Evolutionary conservation across 2,888 invertebrate genomes (phyloP), one percentile per base, ranked within the genome.

Genomic region (Hermodice carunculata): DNA sequence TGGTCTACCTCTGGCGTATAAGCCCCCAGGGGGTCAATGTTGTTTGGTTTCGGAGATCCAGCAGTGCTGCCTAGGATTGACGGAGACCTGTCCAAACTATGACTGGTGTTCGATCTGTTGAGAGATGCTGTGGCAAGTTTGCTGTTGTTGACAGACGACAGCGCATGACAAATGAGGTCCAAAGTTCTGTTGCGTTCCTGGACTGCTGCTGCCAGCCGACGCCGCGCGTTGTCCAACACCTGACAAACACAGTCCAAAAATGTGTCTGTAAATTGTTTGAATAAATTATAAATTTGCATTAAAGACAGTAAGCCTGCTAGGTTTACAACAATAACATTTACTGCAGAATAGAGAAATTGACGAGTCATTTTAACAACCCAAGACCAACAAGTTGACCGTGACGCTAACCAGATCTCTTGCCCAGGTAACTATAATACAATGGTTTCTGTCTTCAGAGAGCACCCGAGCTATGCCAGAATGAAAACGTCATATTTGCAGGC

Each of bases 121-220:
- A 22, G 31, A 29, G 44, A 31, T 6, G 37, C 49, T 19, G 31
- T 42, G 6, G 60, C 60, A 3, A 43, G 43, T 22, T 28, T 56
- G 31, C 40, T 32, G 11, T n/a, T 22, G 51, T 34, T 46, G 14
- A 75, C 74, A 14, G 81, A 77, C 5, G 81, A 79, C 31, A 81
- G 68, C 43, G 82, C 75, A 51, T 81, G 80, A 71, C 83, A 84
- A 43, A 84, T 72, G 8, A 85, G 77, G 70, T 86, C 85, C 46
- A 85, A 75, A 17, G 85, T 85, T 42, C 83, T 78, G 4, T 79
- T 76, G 19, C 86, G 68, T 67, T 86, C 86, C 56, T 83, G 81
- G 17, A 81, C 72, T 14, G 78, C 76, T 57, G 79, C 78, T 52
- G 79, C 77, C 26, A 85, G 71, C 24, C 81, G 74, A 60, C 76